Base-by-base conservation (phyloP, 2,113 vertebrate species). In the Corvus hawaiiensis region DNA sequence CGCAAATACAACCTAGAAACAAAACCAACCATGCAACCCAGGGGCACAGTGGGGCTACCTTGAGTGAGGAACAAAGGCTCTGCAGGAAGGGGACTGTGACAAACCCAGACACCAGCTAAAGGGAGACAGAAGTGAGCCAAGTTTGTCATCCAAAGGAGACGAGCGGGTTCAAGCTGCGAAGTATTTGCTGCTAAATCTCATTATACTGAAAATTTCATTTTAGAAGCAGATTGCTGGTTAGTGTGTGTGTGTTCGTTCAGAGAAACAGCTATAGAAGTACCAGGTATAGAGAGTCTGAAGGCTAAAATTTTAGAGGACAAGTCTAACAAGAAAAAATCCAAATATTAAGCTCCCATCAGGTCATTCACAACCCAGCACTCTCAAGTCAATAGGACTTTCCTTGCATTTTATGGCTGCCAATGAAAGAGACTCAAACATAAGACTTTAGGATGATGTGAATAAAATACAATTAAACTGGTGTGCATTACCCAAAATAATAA, bases 21-120 rank as follows among this genome's bases (percentile, higher is more conserved):
- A 33, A 93, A 92, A 73, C 2, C 48, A 94, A 73, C 35, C 86
- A 77, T 87, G 87, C 86, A 94, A 75, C 58, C 79, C 91, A 97
- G 80, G 85, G 94, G 56, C 89, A 96, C 96, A 69, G 84, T 20
- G 43, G 92, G 95, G 87, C 97, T 98, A 98, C 98, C 98, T 98
- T 97, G 32, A 97, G 84, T 83, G 96, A 97, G 95, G 97, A 97
- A 96, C 89, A 98, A 97, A 95, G 93, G 95, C 89, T 95, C 90
- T 95, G 96, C 71, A 92, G 94, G 96, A 97, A 96, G 93, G 87
- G 91, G 94, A 96, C 93, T 97, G 97, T 93, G 96, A 97, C 87
- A 98, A 97, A 98, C 94, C 96, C 97, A 96, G 63, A 97, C 84
- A 98, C 69, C 86, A 93, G 97, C 98, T 98, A 97, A 94, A 97